These are phyloP conservation scores for Pelusios castaneus DNA, from an alignment of 2,113 vertebrate genomes.

Conservation along the genomic window DNA sequence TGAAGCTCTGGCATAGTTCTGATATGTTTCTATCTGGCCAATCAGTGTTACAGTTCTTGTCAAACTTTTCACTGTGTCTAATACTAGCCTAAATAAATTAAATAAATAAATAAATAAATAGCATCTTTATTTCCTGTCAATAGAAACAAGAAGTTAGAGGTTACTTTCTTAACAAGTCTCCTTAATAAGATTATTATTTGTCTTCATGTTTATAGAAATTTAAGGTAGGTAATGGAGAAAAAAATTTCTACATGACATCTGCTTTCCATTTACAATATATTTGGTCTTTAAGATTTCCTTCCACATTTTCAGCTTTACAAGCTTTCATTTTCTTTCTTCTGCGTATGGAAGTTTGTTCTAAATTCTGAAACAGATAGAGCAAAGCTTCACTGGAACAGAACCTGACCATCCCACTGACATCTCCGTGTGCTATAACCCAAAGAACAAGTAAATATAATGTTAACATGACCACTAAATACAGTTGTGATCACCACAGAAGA, in stretches of 20 bases:
- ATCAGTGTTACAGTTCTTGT: not conserved
- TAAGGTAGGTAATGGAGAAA: not conserved
- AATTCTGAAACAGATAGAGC: not conserved
- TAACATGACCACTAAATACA: not conserved
- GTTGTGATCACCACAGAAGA: not conserved
- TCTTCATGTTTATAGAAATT: not conserved
- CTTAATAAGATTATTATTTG: not conserved
- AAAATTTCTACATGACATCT: not conserved
- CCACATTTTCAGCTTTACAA: not conserved
- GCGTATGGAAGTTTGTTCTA: rapidly evolving
- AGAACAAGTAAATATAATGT: not conserved
- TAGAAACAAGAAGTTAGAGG: no score
- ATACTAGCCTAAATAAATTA: not conserved
- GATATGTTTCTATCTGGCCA: not conserved
- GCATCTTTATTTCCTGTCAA: not conserved
- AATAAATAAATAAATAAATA: not conserved
- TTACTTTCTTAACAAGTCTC: not conserved
- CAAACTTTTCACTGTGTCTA: not conserved
- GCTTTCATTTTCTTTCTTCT: not conserved
- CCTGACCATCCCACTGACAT: rapidly evolving
- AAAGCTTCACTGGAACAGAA: not conserved
- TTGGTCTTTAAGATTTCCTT: not conserved
- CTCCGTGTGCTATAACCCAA: not conserved
- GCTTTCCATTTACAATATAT: no score
- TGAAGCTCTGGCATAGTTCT: not conserved